Conservation (phyloP, 2,888 invertebrate species). For the Tubulanus polymorphus region DNA sequence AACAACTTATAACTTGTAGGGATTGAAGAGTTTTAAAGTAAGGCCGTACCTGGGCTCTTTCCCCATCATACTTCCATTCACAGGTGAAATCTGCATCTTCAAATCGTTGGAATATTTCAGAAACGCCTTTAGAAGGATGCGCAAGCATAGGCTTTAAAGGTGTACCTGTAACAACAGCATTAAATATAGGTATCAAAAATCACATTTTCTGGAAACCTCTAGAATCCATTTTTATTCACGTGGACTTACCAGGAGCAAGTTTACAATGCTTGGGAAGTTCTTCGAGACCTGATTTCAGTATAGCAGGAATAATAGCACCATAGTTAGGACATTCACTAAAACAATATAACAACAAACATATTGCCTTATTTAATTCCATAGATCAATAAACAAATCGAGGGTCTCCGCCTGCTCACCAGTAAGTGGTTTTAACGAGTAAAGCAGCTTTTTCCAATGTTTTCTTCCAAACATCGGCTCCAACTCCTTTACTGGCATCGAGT, state of each 20-base stretch:
- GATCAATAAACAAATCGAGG: too few species aligned
- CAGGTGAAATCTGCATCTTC: slow-evolving; percentile 85
- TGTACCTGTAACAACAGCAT: slow-evolving; percentile 56
- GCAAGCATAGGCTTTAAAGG: slow-evolving; percentile 98
- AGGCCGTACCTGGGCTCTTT: slow-evolving; percentile 95
- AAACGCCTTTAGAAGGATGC: slow-evolving; percentile 91
- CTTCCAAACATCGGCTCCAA: slow-evolving; percentile 70
- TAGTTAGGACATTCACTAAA: slow-evolving; percentile 92
- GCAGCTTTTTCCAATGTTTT: slow-evolving; percentile 69
- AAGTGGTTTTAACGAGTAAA: slow-evolving; percentile 82
- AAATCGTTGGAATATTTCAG: slow-evolving; percentile 80
- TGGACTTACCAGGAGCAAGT: slow-evolving; percentile 72
- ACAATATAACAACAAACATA: too few species aligned
- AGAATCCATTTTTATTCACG: too few species aligned
- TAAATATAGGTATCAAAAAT: background rate
- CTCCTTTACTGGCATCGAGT: slow-evolving; percentile 63
- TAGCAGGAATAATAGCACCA: slow-evolving; percentile 72
- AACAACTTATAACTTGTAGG: background rate
- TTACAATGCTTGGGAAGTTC: slow-evolving; percentile 76
- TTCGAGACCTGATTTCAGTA: slow-evolving; percentile 72
- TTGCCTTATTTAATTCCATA: slow-evolving; percentile 1
- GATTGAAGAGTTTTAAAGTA: background rate
- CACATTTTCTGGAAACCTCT: background rate
- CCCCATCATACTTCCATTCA: slow-evolving; percentile 99
- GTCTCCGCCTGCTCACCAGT: slow-evolving; percentile 77